Percentiles rank a stretch among this genome's conserved stretches.
These are phyloP conservation scores for Drosophila lini DNA, from an alignment of 1,140 invertebrate species.

Conservation along the genomic window DNA sequence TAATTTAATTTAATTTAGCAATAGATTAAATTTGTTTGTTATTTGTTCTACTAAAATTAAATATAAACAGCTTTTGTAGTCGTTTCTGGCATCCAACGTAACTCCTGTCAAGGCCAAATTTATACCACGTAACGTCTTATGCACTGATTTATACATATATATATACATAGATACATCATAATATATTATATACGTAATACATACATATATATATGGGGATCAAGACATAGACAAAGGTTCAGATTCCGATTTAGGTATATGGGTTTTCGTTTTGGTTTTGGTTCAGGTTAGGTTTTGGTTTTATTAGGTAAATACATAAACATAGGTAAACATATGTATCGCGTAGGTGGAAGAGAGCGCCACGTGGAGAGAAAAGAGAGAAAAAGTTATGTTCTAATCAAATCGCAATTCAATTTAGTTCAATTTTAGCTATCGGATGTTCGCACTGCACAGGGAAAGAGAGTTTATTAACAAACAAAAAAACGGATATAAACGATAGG, in stretches of 20 bases:
- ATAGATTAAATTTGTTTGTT: constrained; percentile 76
- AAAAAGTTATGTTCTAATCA: constrained; percentile 79
- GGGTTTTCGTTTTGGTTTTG: background rate
- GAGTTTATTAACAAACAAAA: background rate
- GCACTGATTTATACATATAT: constrained; percentile 55
- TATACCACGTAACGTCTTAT: constrained; percentile 84
- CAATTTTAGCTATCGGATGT: constrained; percentile 32
- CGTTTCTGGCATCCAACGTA: constrained; percentile 84
- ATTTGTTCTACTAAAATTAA: constrained; percentile 84
- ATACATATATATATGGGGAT: constrained; percentile 26
- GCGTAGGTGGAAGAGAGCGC: constrained; percentile 67
- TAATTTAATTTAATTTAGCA: constrained; percentile 66
- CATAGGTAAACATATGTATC: constrained; percentile 47
- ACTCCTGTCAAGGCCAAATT: constrained; percentile 84
- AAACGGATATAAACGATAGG: too few species aligned
- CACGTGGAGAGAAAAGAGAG: constrained; percentile 78
- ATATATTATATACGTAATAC: constrained; percentile 6
- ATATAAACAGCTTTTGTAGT: constrained; percentile 84
- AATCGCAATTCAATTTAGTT: constrained; percentile 53
- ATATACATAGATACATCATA: background rate
- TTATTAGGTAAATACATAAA: constrained; percentile 41
- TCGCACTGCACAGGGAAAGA: constrained; percentile 19
- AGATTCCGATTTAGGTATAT: background rate
- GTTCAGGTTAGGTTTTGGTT: constrained; percentile 8
- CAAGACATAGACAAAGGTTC: constrained; percentile 10